These are phyloP conservation scores for Cryptops parisi DNA, from an alignment of 2,888 invertebrate genomes.

Conservation along the genomic window DNA sequence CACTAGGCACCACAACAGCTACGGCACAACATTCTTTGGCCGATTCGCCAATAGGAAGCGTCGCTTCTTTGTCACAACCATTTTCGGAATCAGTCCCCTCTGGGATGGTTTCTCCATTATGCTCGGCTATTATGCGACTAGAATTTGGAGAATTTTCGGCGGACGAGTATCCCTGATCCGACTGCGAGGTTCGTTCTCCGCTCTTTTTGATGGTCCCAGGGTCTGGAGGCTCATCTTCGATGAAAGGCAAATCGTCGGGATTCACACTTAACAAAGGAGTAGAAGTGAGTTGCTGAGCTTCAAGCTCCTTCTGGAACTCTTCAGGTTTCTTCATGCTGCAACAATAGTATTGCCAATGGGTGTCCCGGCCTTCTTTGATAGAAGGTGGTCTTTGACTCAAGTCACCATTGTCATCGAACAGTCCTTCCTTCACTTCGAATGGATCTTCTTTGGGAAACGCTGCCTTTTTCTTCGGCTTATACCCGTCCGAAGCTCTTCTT, in stretches of 20 bases:
- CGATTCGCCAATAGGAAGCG: not conserved
- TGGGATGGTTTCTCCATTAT: not conserved
- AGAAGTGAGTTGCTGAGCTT: not conserved
- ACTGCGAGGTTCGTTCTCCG: not conserved
- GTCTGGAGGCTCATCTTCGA: conserved; percentile 9
- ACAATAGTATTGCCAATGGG: conserved; percentile 7
- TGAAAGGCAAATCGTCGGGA: conserved; percentile 10
- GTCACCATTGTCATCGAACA: not conserved
- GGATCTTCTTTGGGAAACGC: not conserved
- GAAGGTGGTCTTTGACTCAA: not conserved
- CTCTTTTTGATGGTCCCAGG: not conserved
- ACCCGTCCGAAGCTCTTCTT: not conserved
- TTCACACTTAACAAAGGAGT: conserved; percentile 1
- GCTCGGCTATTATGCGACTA: conserved; percentile 5
- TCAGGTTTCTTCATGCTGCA: conserved; percentile 1
- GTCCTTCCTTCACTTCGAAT: not conserved
- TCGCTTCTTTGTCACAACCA: not conserved
- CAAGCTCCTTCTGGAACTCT: not conserved
- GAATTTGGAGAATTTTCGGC: conserved; percentile 12
- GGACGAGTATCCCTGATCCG: conserved; percentile 11
- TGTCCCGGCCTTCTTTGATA: conserved; percentile 7
- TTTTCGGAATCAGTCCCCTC: not conserved
- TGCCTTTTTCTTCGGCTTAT: not conserved
- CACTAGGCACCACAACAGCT: not conserved
- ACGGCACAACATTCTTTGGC: not conserved